Evolutionary conservation across 1,140 invertebrate genomes (phyloP).

Genomic region (Asbolus verrucosus): DNA sequence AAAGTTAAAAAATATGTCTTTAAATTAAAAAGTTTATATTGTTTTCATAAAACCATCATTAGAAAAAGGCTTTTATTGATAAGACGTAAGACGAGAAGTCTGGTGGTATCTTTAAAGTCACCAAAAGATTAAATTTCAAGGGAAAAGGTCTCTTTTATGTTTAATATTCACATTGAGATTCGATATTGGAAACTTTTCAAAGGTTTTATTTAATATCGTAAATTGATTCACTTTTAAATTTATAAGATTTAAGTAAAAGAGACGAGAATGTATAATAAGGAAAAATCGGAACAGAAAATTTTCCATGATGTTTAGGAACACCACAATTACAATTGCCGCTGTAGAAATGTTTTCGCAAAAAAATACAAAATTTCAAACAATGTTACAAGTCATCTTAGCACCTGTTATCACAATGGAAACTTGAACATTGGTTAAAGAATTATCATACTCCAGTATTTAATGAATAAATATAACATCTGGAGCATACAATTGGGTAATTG

Average conservation of each 20-base stretch:
- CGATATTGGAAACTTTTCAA: slow-evolving; percentile 15
- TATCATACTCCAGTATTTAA: too few species aligned
- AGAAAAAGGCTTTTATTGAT: not conserved
- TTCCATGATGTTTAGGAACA: not conserved
- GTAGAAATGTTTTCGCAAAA: too few species aligned
- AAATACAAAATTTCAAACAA: too few species aligned
- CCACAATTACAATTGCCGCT: too few species aligned
- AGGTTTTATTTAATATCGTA: slow-evolving; percentile 12
- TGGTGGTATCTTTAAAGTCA: not conserved
- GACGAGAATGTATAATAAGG: slow-evolving; percentile 3
- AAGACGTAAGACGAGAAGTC: slow-evolving; percentile 10
- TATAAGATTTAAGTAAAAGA: slow-evolving; percentile 7
- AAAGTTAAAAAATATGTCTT: too few species aligned
- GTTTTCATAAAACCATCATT: too few species aligned
- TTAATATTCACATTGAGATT: slow-evolving; percentile 4
- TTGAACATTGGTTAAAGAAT: too few species aligned
- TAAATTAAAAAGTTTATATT: too few species aligned
- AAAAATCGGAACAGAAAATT: not conserved
- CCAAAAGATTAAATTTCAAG: slow-evolving; percentile 20
- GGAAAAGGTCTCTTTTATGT: not conserved
- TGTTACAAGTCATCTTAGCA: too few species aligned
- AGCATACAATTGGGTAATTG: too few species aligned
- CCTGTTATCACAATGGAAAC: too few species aligned
- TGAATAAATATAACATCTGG: too few species aligned
- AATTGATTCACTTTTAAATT: slow-evolving; percentile 14